Evolutionary conservation across 2,797 vertebrate species (phyloP).

Genomic region (Amphiprion clarkii): DNA sequence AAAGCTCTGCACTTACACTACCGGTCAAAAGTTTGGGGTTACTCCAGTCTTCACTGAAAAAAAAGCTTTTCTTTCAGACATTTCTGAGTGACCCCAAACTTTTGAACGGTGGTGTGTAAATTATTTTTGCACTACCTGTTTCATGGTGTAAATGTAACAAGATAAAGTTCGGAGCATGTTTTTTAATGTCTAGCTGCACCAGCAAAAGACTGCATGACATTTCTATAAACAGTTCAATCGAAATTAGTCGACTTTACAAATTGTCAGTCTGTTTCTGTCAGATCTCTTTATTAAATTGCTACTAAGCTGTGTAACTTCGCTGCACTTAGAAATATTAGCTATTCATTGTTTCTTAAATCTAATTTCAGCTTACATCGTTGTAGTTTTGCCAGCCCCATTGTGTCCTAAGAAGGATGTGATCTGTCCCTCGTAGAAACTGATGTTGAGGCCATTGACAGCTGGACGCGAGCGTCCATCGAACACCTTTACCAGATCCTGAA

Average conservation of each 20-base stretch:
- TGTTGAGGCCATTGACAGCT: constrained; percentile 91
- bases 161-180: neutral
- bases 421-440: constrained; percentile 95
- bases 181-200: neutral
- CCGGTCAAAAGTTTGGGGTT: too few relatives aligned
- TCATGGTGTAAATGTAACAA: neutral
- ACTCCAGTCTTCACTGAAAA: too few relatives aligned
- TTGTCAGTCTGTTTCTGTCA: neutral
- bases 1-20: neutral
- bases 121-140: neutral
- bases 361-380: constrained; percentile 89
- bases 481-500: constrained; percentile 93
- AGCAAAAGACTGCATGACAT: too few relatives aligned
- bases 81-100: too few relatives aligned
- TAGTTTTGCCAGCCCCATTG: constrained; percentile 98
- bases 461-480: constrained; percentile 85
- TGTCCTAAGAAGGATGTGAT: constrained; percentile 97
- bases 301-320: neutral
- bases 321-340: neutral
- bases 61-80: too few relatives aligned
- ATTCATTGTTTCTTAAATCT: neutral
- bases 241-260: too few relatives aligned
- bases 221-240: neutral
- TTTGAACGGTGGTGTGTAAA: neutral
- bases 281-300: neutral